Evolutionary conservation across 2,888 invertebrate species (phyloP), one percentile per base, ranked within the genome.

Genomic region (Erannis defoliaria): DNA sequence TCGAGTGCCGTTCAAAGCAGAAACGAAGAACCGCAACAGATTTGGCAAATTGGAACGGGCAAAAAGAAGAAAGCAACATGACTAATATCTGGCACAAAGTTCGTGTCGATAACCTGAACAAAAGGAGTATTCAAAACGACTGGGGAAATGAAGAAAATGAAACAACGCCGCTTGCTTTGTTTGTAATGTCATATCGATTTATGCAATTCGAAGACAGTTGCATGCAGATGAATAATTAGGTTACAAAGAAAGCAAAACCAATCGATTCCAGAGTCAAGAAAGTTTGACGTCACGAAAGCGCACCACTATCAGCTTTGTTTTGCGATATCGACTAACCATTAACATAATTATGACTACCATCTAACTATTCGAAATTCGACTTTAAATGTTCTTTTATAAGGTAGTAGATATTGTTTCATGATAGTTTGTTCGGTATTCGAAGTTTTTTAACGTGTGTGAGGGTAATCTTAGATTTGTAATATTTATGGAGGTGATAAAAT

Each of bases 401-500:
- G 69, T 26, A 49, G 61, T 43, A n/a, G 50, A 21, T 38, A 31
- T 38, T 10, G 14, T 19, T 43, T 23, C 26, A 18, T 12, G 26
- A 43, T 60, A 43, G 50, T 60, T 48, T 37, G 12, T 50, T 50
- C 42, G 50, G 29, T 65, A 33, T 66, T 68, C 42, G 38, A 57
- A 64, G 53, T 68, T 71, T 68, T 69, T 61, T 70, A 71, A 70
- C 56, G 48, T 48, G 60, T 61, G 58, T 56, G 55, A 59, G 70
- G 66, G 66, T 79, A 77, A 80, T 81, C 82, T 80, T 76, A 76
- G 80, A 82, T 80, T 81, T 74, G 78, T 85, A 83, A 81, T 89
- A 89, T 91, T 92, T 91, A 92, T 84, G 86, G 78, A 57, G 68
- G 85, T 82, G 85, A 90, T 93, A 92, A 92, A 90, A 82, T 87